These are phyloP conservation scores for Thalassophryne amazonica DNA, from an alignment of 2,797 vertebrate species.

Conservation along the genomic window DNA sequence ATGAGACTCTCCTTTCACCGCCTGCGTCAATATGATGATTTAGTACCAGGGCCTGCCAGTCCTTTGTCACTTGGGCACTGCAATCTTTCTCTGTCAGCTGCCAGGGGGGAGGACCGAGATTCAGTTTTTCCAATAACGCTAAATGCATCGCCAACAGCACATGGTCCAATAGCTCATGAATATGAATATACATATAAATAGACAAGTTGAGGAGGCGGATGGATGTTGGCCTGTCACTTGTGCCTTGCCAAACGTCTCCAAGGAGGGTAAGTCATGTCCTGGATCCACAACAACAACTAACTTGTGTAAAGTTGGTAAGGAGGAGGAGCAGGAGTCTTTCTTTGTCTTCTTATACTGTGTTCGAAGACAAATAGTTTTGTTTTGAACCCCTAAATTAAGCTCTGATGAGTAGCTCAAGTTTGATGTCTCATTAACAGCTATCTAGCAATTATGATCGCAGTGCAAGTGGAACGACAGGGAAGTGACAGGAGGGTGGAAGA, in stretches of 20 bases:
- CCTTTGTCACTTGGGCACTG: constrained; percentile 78
- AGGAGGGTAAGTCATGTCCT: constrained; percentile 61
- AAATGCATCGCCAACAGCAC: constrained; percentile 71
- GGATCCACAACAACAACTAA: constrained; percentile 37
- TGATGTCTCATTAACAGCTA: constrained; percentile 53
- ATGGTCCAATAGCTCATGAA: constrained; percentile 79
- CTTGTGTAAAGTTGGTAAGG: constrained; percentile 25
- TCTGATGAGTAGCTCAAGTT: constrained; percentile 42
- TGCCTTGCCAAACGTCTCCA: constrained; percentile 72
- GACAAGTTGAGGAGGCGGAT: constrained; percentile 77
- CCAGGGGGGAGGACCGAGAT: constrained; percentile 64
- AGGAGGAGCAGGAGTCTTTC: constrained; percentile 3
- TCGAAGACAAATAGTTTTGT: constrained; percentile 16
- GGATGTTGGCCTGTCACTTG: constrained; percentile 75
- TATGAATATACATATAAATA: constrained; percentile 83
- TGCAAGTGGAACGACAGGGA: constrained; percentile 29
- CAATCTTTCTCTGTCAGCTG: constrained; percentile 80
- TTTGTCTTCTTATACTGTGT: neutral
- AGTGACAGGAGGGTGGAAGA: constrained; percentile 43
- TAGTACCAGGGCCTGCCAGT: constrained; percentile 71
- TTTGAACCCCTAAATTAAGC: constrained; percentile 31
- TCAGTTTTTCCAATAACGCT: constrained; percentile 78
- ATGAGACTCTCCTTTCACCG: constrained; percentile 67
- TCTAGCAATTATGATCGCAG: constrained; percentile 40
- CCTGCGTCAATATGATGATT: constrained; percentile 70